A percentile compares a stretch with the other conserved stretches of the same genome.
Conservation (phyloP, 2,888 invertebrate species). For the Micoletzkya japonica region DNA sequence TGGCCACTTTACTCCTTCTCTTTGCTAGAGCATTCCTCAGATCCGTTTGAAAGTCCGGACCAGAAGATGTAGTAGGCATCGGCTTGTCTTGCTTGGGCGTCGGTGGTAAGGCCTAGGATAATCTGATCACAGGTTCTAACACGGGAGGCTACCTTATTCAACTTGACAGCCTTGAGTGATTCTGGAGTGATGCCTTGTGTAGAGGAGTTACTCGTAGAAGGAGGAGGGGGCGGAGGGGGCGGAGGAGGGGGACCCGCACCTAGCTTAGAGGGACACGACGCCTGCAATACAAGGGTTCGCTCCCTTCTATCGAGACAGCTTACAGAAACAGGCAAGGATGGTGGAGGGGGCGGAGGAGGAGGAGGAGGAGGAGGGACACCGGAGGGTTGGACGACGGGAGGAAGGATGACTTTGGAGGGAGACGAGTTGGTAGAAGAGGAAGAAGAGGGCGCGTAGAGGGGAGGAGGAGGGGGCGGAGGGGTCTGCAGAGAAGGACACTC, state of each 20-base stretch:
- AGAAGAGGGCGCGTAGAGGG: conserved; percentile 28
- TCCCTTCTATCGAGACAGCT: background rate
- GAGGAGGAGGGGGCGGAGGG: conserved; percentile 35
- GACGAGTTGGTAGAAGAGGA: conserved; percentile 15
- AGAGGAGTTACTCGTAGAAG: conserved; percentile 32
- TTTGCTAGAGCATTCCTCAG: conserved; percentile 61
- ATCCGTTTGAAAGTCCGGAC: conserved; percentile 60
- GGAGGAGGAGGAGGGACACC: conserved; percentile 43
- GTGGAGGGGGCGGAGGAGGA: conserved; percentile 64
- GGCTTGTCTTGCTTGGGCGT: conserved; percentile 5
- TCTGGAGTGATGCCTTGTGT: conserved; percentile 41
- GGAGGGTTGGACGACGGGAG: conserved; percentile 28
- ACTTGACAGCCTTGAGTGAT: conserved; percentile 38
- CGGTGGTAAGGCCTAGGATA: background rate
- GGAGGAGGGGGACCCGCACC: conserved; percentile 64
- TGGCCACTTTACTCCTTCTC: conserved; percentile 56
- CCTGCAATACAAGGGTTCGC: background rate
- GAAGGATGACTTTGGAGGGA: conserved; percentile 23
- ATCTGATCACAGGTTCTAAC: background rate
- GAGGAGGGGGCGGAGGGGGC: conserved; percentile 64
- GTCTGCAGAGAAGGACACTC: conserved; percentile 29
- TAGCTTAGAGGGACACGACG: conserved; percentile 35
- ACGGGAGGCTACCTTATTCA: conserved; percentile 34
- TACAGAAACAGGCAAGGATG: conserved; percentile 28
- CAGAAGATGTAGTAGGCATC: conserved; percentile 3